Percentiles rank a stretch among this genome's conserved stretches.
Evolutionary conservation across 1,140 invertebrate species (phyloP).

Genomic region (Euwallacea fornicatus): DNA sequence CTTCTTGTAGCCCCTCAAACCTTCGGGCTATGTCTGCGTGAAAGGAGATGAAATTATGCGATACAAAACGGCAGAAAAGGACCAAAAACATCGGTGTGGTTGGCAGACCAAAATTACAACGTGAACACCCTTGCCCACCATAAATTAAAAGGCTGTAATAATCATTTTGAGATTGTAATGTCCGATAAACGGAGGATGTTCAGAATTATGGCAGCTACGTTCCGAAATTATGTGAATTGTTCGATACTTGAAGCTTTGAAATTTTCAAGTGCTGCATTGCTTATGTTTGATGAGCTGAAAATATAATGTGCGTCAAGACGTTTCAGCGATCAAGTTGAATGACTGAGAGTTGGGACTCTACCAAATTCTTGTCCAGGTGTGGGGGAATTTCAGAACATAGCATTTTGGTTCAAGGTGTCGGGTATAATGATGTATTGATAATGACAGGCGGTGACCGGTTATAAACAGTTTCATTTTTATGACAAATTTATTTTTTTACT

Average conservation of each 20-base stretch:
- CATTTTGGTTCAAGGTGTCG: conserved; percentile 13
- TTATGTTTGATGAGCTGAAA: too few relatives aligned
- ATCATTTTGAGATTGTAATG: conserved; percentile 29
- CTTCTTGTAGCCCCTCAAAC: background rate
- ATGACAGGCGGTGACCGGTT: conserved; percentile 22
- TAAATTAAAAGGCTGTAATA: conserved; percentile 32
- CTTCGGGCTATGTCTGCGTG: background rate
- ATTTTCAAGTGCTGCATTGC: too few relatives aligned
- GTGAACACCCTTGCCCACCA: conserved; percentile 32
- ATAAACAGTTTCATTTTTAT: background rate
- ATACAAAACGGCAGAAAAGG: background rate
- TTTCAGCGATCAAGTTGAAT: too few relatives aligned
- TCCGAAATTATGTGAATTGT: too few relatives aligned
- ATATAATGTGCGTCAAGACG: too few relatives aligned
- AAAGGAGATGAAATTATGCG: background rate
- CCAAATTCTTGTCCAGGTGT: too few relatives aligned
- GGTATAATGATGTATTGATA: conserved; percentile 27
- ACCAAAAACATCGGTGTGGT: background rate
- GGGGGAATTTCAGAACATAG: background rate
- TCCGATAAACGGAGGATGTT: conserved; percentile 19
- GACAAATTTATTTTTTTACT: background rate
- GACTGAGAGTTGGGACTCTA: too few relatives aligned
- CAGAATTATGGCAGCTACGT: too few relatives aligned
- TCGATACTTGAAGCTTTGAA: too few relatives aligned
- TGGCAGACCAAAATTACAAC: conserved; percentile 22